phyloP scores from a whole-genome alignment of 2,113 vertebrate genomes.

The Lamprologus lemairii region DNA sequence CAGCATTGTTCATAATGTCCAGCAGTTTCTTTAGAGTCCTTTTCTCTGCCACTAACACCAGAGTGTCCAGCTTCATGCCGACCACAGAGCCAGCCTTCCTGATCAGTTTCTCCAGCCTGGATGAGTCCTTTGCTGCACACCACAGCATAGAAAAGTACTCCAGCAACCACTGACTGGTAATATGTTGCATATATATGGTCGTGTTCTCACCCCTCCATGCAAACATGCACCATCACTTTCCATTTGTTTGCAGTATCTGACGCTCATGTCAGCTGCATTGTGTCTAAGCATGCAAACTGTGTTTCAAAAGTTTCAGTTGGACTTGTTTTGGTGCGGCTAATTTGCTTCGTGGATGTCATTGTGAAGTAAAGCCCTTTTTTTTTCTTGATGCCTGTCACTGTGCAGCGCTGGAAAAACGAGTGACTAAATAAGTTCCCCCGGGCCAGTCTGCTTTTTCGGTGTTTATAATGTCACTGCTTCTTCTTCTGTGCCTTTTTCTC shows the following conservation, averaged over 20 bases:
- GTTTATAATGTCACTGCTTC: background rate
- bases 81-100: too few relatives aligned
- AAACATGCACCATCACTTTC: background rate
- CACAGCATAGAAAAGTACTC: too few relatives aligned
- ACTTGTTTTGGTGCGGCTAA: rapidly evolving
- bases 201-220: background rate
- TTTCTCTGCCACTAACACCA: too few relatives aligned
- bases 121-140: too few relatives aligned
- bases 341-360: background rate
- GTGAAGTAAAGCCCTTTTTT: background rate
- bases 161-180: too few relatives aligned
- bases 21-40: rapidly evolving
- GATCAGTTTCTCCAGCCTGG: too few relatives aligned
- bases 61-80: too few relatives aligned
- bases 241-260: rapidly evolving
- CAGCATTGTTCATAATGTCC: rapidly evolving
- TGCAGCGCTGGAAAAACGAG: background rate
- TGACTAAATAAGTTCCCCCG: background rate
- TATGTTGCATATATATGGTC: background rate
- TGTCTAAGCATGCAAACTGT: background rate
- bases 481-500: background rate
- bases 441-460: background rate
- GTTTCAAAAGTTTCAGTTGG: background rate
- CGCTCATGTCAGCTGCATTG: background rate
- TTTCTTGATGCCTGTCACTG: background rate